Percentiles rank a stretch among this genome's conserved stretches.
phyloP scores from a whole-genome alignment of 2,113 vertebrate genomes.

The Verasper variegatus region DNA sequence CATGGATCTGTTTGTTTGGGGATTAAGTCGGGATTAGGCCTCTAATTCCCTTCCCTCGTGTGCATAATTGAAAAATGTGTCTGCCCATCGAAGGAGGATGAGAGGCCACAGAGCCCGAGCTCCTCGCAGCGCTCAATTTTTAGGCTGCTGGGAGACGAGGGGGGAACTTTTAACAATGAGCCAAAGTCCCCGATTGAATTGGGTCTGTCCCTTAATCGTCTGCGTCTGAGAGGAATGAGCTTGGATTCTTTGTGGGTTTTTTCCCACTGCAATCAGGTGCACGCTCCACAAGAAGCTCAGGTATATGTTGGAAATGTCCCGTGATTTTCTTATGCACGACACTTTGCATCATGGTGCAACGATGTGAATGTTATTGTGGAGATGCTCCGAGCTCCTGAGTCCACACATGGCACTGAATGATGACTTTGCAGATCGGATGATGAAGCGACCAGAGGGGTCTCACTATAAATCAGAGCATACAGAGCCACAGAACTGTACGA shows the following conservation, averaged over 20 bases:
- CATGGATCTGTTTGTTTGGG: conserved; percentile 80
- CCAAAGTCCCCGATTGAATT: conserved; percentile 48
- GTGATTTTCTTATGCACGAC: not conserved
- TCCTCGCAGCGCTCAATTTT: conserved; percentile 31
- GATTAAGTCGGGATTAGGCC: conserved; percentile 75
- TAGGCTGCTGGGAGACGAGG: conserved; percentile 20
- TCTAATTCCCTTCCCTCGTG: conserved; percentile 74
- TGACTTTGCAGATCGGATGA: conserved; percentile 18
- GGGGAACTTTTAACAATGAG: conserved; percentile 53
- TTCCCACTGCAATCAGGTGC: no score
- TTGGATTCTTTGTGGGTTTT: not conserved
- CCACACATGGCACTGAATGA: not conserved
- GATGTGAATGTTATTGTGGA: not conserved
- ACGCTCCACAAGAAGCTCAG: not conserved
- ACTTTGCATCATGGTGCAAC: not conserved
- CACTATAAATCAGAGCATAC: conserved; percentile 55
- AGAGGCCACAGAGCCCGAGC: conserved; percentile 43
- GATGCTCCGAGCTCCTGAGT: conserved; percentile 13
- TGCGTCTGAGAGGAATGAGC: conserved; percentile 31
- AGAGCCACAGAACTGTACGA: not conserved
- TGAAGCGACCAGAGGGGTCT: conserved; percentile 37
- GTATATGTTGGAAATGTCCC: not conserved
- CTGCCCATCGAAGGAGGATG: conserved; percentile 54
- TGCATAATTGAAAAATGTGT: conserved; percentile 81
- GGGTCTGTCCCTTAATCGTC: conserved; percentile 14